Evolutionary conservation across 2,797 vertebrate species (phyloP).

Genomic region (Hypotaenidia philippensis): DNA sequence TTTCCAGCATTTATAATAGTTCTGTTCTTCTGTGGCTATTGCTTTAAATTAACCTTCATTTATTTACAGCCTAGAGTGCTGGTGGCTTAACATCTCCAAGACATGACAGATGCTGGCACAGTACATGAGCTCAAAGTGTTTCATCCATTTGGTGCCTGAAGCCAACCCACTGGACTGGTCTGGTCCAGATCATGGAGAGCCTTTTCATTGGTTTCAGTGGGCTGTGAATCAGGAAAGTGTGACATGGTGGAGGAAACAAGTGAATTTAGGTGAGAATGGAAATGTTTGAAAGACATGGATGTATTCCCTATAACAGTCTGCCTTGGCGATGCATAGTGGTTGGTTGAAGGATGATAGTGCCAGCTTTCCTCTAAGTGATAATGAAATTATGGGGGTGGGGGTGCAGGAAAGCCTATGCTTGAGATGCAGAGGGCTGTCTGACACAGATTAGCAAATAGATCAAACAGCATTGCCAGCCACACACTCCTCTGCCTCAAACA

Average conservation of each 20-base stretch:
- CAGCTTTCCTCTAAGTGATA: neutral
- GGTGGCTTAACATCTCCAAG: neutral
- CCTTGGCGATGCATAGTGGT: neutral
- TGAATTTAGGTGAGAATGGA: neutral
- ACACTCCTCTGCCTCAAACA: constrained; percentile 6
- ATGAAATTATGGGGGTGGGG: neutral
- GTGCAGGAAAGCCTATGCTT: neutral
- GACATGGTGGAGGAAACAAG: neutral
- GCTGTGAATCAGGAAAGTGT: neutral
- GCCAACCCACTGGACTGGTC: neutral
- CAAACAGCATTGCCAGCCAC: neutral
- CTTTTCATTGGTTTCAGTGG: neutral
- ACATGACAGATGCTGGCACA: neutral
- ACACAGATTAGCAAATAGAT: neutral
- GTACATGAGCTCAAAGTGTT: neutral
- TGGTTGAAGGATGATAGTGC: neutral
- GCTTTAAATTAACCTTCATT: neutral
- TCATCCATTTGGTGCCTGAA: neutral
- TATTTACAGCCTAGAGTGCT: neutral
- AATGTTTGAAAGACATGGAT: neutral
- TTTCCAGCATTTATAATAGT: neutral
- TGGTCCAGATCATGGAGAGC: rapidly evolving
- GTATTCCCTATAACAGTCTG: neutral
- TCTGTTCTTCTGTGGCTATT: neutral
- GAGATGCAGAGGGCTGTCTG: neutral